These are phyloP conservation scores for Ceratothoa steindachneri DNA, from an alignment of 2,888 invertebrate species.

Conservation along the genomic window DNA sequence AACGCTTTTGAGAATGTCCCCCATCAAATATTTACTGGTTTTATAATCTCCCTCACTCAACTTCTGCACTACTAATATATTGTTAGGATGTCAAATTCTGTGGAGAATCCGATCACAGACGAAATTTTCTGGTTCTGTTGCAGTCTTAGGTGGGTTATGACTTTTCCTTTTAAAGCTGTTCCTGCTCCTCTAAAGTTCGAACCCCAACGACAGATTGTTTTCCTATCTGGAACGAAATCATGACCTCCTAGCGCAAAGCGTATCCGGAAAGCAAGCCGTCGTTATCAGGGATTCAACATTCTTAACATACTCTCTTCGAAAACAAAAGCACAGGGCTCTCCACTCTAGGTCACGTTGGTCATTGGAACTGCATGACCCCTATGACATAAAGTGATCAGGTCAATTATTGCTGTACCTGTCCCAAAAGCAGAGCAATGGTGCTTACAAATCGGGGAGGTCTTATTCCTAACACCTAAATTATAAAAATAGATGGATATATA, in stretches of 20 bases:
- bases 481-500: too few species aligned
- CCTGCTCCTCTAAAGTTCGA: neutral
- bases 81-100: neutral
- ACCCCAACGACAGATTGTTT: neutral
- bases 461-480: too few species aligned
- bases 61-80: neutral
- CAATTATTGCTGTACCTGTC: too few species aligned
- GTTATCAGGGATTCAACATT: too few species aligned
- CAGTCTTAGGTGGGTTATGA: neutral
- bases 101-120: neutral
- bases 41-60: neutral
- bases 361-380: neutral
- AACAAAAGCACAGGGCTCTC: neutral
- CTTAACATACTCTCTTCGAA: neutral
- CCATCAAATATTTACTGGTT: neutral
- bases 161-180: neutral
- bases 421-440: too few species aligned
- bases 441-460: too few species aligned
- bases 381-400: too few species aligned
- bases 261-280: neutral
- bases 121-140: neutral
- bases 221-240: neutral
- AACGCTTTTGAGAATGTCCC: too few species aligned
- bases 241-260: neutral
- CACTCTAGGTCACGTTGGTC: too few species aligned